Evolutionary conservation across 2,113 vertebrate species (phyloP), one percentile per base, ranked within the genome.

Genomic region (Psettodes erumei): DNA sequence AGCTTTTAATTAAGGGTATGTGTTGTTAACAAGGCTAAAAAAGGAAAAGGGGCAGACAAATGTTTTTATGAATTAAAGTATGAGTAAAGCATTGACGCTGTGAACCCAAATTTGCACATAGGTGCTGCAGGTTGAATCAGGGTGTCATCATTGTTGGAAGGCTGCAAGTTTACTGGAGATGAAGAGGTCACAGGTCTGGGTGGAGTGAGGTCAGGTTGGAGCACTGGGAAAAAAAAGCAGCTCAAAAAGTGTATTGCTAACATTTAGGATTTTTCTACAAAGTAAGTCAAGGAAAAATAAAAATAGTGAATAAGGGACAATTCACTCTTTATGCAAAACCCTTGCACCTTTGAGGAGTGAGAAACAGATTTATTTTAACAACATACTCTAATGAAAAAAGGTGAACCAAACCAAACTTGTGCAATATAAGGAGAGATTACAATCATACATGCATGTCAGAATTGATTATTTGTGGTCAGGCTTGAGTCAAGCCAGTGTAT

Each of bases 161-260:
- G 27, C 21, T 42, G 9, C 23, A 35, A 0, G 6, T 73, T 78
- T 69, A 69, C 37, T n/a, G 62, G 58, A 79, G 12, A 13, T n/a
- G 37, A 53, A 86, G 35, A 75, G 71, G 65, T 84, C 64, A 47
- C 8, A 2, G 30, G 53, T 66, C 53, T 84, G 78, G 79, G 67
- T 74, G 67, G 55, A 51, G 51, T 73, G 37, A 71, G 47, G 48
- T 33, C 68, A 64, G 35, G 70, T 58, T 5, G 33, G 59, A 71
- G 74, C 12, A 35, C 11, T 85, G 68, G 58, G 77, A 80, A 62
- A 35, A 62, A 35, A 28, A 50, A 40, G 61, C 32, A 27, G 59
- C 51, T 25, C 18, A 8, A 67, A 43, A 58, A 25, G 19, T 60
- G 21, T 18, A 12, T 21, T 27, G n/a, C 15, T 40, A 6, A 59